Base-by-base conservation (phyloP, 2,797 vertebrate species). In the Hypotaenidia okinawae region DNA sequence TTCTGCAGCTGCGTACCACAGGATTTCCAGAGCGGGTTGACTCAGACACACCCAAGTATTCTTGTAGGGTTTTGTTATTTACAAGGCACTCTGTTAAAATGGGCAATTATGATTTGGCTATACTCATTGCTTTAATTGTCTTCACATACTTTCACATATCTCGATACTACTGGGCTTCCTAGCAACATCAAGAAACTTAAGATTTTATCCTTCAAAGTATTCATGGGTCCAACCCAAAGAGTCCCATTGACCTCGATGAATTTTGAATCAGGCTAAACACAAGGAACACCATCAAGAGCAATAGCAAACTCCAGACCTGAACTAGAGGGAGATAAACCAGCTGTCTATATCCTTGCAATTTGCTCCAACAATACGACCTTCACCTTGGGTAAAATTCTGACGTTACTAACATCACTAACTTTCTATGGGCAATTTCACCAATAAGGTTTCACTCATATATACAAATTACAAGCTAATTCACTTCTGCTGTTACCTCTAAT, bases 11-110 rank as follows among this genome's bases (percentile, higher is more conserved):
- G 86, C 78, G 59, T 82, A 52, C 85, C 81, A 49, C 32, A 69
- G 33, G 24, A 39, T 68, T 82, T 86, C 57, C 84, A 78, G 66
- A 70, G 86, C 1, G 43, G 54, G 10, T 73, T 93, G 84, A 70
- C 73, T 93, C 59, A 69, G 90, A 75, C 90, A 96, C 90, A 35
- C 87, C 84, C 89, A 87, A 82, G 43, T 90, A 80, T 73, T 94
- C 80, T 84, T 93, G 83, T 58, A 63, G 45, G 41, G 59, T 75
- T 89, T 76, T 90, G 32, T 87, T 90, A 88, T 78, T 95, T 88
- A 93, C 67, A 91, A 76, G 66, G 41, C 21, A 1, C 25, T 81
- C 57, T 23, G 54, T 67, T 84, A 74, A 91, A 92, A 77, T 23
- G 41, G 59, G 84, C 45, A 89, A 54, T 58, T 87, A 70, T 32